Percentiles rank a stretch among this genome's conserved stretches.
These are phyloP conservation scores for Nasua narica DNA, from an alignment of 2,797 vertebrate species.

Conservation along the genomic window DNA sequence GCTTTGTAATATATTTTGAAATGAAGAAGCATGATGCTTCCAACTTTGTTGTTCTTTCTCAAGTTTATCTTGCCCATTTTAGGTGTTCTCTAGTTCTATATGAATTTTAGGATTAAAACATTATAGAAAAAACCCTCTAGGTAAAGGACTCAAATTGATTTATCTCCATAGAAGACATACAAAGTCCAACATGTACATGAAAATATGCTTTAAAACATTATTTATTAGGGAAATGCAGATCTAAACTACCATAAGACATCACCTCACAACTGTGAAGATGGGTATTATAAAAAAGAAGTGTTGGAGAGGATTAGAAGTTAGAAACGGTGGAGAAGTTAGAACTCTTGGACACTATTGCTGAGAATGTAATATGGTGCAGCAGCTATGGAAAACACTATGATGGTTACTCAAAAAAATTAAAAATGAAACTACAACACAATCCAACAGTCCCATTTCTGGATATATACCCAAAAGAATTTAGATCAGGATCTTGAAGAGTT, in stretches of 20 bases:
- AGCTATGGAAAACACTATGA: neutral
- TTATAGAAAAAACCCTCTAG: neutral
- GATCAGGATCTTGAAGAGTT: neutral
- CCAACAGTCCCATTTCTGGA: neutral
- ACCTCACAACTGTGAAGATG: neutral
- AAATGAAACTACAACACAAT: neutral
- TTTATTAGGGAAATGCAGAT: neutral
- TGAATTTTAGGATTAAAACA: neutral
- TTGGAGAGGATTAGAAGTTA: neutral
- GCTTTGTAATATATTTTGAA: neutral
- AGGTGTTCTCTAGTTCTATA: neutral
- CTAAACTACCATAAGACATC: neutral
- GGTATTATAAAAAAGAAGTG: neutral
- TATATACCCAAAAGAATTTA: neutral
- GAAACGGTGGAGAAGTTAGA: neutral
- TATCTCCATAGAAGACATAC: neutral
- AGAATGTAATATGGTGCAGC: neutral
- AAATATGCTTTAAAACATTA: neutral
- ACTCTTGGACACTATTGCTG: neutral
- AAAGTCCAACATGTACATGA: neutral
- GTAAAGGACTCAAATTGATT: neutral
- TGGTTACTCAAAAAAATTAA: neutral
- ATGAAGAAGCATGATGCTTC: neutral
- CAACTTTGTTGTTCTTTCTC: neutral
- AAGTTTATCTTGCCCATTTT: neutral